phyloP scores from a whole-genome alignment of 2,113 vertebrate genomes.

The Crocuta crocuta region DNA sequence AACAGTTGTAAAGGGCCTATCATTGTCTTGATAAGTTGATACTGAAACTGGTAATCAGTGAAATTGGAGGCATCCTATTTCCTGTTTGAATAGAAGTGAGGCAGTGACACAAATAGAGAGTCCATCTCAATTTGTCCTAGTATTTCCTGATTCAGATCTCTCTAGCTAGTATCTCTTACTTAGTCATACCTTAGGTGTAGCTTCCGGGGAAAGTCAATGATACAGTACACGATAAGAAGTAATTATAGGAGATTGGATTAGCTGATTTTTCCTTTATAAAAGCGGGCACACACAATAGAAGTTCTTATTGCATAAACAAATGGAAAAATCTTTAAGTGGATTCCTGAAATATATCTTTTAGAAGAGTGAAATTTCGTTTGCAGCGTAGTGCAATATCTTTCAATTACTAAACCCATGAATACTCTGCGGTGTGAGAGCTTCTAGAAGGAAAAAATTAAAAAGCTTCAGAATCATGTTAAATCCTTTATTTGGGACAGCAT shows the following conservation, averaged over 20 bases:
- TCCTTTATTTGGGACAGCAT: background rate
- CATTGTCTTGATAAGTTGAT: conserved; percentile 85
- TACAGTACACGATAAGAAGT: conserved; percentile 56
- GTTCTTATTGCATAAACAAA: conserved; percentile 75
- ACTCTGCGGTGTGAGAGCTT: background rate
- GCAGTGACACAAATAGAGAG: conserved; percentile 78
- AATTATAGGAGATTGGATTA: conserved; percentile 76
- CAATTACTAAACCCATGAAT: background rate
- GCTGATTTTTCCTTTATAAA: conserved; percentile 61
- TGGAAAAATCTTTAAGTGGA: conserved; percentile 55
- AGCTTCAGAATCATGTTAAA: background rate
- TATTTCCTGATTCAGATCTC: conserved; percentile 82
- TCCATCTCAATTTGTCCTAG: conserved; percentile 83
- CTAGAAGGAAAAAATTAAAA: background rate
- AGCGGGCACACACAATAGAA: conserved; percentile 59
- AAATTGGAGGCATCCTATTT: conserved; percentile 84
- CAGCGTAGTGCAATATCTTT: background rate
- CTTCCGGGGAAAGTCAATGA: conserved; percentile 79
- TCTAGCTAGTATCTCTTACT: conserved; percentile 81
- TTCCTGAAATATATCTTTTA: conserved; percentile 55
- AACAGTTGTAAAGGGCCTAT: conserved; percentile 83
- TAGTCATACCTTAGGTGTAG: conserved; percentile 76
- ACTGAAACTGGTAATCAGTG: conserved; percentile 86
- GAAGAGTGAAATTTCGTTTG: conserved; percentile 51
- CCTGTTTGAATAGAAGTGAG: conserved; percentile 82